These are phyloP conservation scores for Paracentrotus lividus DNA, from an alignment of 53 echinoderm and acorn worm genomes.

Conservation along the genomic window DNA sequence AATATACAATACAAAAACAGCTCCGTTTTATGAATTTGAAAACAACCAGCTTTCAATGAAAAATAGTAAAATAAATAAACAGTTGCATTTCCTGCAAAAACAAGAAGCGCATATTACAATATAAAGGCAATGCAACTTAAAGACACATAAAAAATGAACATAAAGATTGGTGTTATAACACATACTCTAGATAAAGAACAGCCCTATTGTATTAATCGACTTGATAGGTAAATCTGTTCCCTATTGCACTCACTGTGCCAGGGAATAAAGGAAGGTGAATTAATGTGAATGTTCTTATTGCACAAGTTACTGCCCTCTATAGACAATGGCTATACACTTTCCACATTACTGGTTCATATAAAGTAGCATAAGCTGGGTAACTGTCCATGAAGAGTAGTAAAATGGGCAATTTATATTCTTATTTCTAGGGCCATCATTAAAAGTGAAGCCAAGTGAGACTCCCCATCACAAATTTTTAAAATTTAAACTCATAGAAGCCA, in stretches of 20 bases:
- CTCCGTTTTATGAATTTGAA: neutral
- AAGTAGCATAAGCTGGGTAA: neutral
- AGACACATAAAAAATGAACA: neutral
- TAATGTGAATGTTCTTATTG: no score
- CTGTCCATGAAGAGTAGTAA: neutral
- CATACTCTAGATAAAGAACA: neutral
- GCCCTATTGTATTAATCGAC: no score
- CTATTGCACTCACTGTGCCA: no score
- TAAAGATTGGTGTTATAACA: no score
- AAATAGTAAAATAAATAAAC: neutral
- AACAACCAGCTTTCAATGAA: neutral
- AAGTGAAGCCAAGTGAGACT: no score
- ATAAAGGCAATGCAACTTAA: neutral
- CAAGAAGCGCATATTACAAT: neutral
- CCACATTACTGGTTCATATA: neutral
- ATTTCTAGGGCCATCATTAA: no score
- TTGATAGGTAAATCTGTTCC: no score
- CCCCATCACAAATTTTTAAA: no score
- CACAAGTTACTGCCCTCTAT: no score
- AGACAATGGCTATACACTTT: no score
- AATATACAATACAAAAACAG: neutral
- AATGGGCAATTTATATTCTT: no score
- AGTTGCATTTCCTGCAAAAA: neutral
- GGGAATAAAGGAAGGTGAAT: no score
- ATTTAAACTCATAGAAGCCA: neutral